These are phyloP conservation scores for Syngnathus floridae DNA, from an alignment of 2,113 vertebrate genomes.

Conservation along the genomic window DNA sequence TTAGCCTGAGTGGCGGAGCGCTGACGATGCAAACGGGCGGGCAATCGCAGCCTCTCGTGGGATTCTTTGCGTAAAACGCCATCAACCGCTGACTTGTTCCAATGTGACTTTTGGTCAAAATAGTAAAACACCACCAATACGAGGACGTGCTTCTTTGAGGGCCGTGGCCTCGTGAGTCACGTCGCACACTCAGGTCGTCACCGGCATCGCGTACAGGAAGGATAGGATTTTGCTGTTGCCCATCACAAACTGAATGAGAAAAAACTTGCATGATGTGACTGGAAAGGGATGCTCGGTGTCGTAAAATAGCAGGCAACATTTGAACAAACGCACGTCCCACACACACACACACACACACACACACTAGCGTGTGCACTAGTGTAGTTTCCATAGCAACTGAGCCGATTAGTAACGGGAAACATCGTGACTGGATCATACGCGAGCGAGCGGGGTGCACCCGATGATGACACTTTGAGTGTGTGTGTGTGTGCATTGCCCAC, in stretches of 20 bases:
- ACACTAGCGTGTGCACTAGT: not conserved
- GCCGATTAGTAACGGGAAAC: not conserved
- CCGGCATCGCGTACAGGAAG: too few relatives aligned
- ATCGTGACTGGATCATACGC: not conserved
- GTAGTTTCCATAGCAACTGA: not conserved
- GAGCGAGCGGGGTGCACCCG: not conserved
- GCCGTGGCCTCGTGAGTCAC: not conserved
- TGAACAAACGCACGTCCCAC: conserved; percentile 3
- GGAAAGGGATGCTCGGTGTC: not conserved
- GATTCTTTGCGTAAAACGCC: conserved; percentile 1
- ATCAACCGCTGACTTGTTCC: not conserved
- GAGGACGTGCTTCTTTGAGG: not conserved
- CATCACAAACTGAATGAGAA: too few relatives aligned
- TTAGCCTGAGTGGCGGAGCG: conserved; percentile 37
- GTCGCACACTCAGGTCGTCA: too few relatives aligned
- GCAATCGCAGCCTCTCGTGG: not conserved
- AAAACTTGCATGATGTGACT: too few relatives aligned
- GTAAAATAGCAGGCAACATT: not conserved
- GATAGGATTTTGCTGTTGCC: too few relatives aligned
- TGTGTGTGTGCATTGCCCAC: not conserved
- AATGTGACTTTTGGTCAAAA: too few relatives aligned
- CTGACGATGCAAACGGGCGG: conserved; percentile 31
- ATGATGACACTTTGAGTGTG: not conserved
- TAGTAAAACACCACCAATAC: too few relatives aligned
- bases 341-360: conserved; percentile 5